Evolutionary conservation across 2,113 vertebrate genomes (phyloP).

Genomic region (Anhinga rufa): DNA sequence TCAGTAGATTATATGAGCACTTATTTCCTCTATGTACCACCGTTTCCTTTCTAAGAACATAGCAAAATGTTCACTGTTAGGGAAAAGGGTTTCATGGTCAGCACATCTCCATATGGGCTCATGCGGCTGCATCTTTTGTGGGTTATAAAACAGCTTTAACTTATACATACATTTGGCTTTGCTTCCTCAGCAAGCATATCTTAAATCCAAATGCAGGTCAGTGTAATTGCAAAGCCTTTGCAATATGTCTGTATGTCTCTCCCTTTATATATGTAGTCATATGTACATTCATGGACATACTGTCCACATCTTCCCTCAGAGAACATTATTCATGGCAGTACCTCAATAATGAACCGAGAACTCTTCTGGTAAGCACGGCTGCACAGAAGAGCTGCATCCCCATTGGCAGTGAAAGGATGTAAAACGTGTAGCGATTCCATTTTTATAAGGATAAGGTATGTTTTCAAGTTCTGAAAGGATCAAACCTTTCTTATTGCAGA

Average conservation of each 20-base stretch:
- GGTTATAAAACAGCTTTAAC: not conserved
- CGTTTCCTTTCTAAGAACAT: not conserved
- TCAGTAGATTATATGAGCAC: not conserved
- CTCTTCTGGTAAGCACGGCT: not conserved
- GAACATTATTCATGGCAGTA: not conserved
- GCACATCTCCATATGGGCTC: not conserved
- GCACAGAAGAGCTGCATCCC: not conserved
- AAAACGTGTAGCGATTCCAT: not conserved
- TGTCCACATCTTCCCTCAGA: not conserved
- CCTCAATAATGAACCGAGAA: not conserved
- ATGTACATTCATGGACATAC: not conserved
- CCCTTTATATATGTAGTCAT: not conserved
- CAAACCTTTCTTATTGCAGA: not conserved
- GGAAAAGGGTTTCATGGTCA: not conserved
- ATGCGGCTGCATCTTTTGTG: not conserved
- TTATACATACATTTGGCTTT: not conserved
- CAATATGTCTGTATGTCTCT: not conserved
- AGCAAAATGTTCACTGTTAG: not conserved
- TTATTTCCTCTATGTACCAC: not conserved
- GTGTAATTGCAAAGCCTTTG: not conserved
- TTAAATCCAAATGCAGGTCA: not conserved
- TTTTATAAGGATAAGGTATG: not conserved
- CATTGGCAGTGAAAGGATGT: not conserved
- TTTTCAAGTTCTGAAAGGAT: not conserved
- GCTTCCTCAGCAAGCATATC: not conserved